Conservation (phyloP, 2,888 invertebrate species). For the Sphaerophoria taeniata region DNA sequence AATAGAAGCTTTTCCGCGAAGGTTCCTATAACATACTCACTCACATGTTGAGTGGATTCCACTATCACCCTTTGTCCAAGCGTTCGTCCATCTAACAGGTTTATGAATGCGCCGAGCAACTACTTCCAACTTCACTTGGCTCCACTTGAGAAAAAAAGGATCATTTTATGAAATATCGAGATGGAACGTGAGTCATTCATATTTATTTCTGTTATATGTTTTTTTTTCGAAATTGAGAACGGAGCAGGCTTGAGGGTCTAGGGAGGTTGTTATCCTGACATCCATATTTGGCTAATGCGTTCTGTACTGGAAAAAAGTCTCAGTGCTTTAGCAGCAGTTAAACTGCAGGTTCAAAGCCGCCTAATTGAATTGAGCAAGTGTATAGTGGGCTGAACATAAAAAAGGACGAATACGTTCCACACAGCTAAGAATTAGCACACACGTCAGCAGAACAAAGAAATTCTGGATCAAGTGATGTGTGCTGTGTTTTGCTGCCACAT, state of each 20-base stretch:
- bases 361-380: constrained; percentile 65
- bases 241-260: constrained; percentile 28
- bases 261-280: constrained; percentile 32
- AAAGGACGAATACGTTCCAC: neutral
- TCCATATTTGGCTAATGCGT: constrained; percentile 49
- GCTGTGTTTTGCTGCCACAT: constrained; percentile 16
- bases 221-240: constrained; percentile 34
- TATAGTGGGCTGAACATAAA: neutral
- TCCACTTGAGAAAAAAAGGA: constrained; percentile 22
- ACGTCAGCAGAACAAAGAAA: constrained; percentile 41
- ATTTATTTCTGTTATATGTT: constrained; percentile 31
- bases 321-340: constrained; percentile 17
- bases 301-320: neutral
- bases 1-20: constrained; percentile 25
- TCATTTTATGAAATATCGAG: constrained; percentile 63
- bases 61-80: constrained; percentile 61
- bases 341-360: constrained; percentile 57
- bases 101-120: constrained; percentile 42
- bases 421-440: constrained; percentile 17
- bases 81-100: constrained; percentile 54
- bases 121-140: constrained; percentile 29
- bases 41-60: constrained; percentile 44
- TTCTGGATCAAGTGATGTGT: constrained; percentile 51
- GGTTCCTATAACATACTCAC: neutral
- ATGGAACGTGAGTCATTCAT: constrained; percentile 59